phyloP scores from a whole-genome alignment of 1,140 invertebrate species.

The Cataglyphis hispanica region DNA sequence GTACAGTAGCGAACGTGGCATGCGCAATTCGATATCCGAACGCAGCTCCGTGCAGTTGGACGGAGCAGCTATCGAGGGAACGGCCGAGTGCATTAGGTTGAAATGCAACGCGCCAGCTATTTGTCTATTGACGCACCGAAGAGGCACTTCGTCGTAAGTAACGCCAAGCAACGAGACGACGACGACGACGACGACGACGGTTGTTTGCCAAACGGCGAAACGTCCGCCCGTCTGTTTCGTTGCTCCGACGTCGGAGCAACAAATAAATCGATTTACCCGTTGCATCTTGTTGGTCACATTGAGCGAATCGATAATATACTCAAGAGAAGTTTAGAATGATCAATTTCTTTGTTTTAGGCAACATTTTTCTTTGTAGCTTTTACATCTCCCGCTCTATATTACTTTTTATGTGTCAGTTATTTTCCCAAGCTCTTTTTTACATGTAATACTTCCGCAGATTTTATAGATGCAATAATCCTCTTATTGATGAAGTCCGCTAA shows the following conservation, averaged over 20 bases:
- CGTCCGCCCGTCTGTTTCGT: slow-evolving; percentile 14
- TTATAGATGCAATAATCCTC: slow-evolving; percentile 20
- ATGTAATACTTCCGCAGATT: not conserved
- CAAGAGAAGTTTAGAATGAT: slow-evolving; percentile 28
- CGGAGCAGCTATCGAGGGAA: not conserved
- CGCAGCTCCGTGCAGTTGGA: not conserved
- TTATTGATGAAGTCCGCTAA: slow-evolving; percentile 16
- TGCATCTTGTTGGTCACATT: slow-evolving; percentile 47
- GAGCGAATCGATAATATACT: slow-evolving; percentile 5
- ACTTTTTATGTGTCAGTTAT: slow-evolving; percentile 7
- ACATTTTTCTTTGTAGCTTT: slow-evolving; percentile 12
- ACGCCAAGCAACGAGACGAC: slow-evolving; percentile 33
- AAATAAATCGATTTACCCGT: slow-evolving; percentile 54
- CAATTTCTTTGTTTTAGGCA: slow-evolving; percentile 31
- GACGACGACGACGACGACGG: slow-evolving; percentile 14
- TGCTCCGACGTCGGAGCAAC: slow-evolving; percentile 36
- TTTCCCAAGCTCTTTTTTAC: slow-evolving; percentile 1
- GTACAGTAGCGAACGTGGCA: slow-evolving; percentile 31
- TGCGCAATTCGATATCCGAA: slow-evolving; percentile 62
- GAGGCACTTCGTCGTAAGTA: slow-evolving; percentile 31
- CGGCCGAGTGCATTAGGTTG: slow-evolving; percentile 54
- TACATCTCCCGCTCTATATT: not conserved
- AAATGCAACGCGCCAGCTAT: slow-evolving; percentile 61
- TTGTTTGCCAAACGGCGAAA: slow-evolving; percentile 50
- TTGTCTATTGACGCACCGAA: slow-evolving; percentile 62